Evolutionary conservation across 2,113 vertebrate genomes (phyloP).

Genomic region (Picathartes gymnocephalus): DNA sequence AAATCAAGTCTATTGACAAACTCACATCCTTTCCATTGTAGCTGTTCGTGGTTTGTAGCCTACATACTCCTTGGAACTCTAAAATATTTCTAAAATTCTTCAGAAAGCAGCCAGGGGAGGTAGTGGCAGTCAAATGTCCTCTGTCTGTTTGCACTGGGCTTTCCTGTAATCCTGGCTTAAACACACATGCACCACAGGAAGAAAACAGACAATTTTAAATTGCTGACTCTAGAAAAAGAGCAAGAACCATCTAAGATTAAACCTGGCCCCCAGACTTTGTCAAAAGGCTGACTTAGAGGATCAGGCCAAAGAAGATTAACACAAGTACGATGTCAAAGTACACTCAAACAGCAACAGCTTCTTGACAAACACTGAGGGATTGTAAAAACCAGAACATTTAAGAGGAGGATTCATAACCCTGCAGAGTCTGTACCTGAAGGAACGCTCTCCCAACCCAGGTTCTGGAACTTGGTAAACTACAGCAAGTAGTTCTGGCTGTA

Average conservation of each 20-base stretch:
- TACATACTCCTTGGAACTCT: background rate
- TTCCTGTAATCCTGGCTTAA: slow-evolving; percentile 33
- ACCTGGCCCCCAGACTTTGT: background rate
- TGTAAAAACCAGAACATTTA: background rate
- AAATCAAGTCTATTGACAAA: background rate
- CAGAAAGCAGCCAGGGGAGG: background rate
- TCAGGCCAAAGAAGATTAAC: slow-evolving; percentile 12
- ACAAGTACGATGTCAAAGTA: slow-evolving; percentile 29
- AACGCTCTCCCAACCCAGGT: background rate
- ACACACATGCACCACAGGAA: background rate
- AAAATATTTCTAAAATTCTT: background rate
- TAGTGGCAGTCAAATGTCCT: background rate
- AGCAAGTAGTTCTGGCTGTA: background rate
- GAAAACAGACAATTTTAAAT: slow-evolving; percentile 9
- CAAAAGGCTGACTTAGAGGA: background rate
- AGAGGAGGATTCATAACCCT: background rate
- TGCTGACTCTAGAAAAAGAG: slow-evolving; percentile 13
- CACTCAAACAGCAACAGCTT: slow-evolving; percentile 9
- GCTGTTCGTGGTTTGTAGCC: background rate
- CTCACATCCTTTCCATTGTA: background rate
- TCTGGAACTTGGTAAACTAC: background rate
- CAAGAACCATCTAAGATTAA: background rate
- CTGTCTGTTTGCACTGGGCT: background rate
- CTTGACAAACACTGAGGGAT: slow-evolving; percentile 20
- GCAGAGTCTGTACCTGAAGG: background rate